Base-by-base conservation (phyloP, 2,113 vertebrate species). In the Carassius gibelio region DNA sequence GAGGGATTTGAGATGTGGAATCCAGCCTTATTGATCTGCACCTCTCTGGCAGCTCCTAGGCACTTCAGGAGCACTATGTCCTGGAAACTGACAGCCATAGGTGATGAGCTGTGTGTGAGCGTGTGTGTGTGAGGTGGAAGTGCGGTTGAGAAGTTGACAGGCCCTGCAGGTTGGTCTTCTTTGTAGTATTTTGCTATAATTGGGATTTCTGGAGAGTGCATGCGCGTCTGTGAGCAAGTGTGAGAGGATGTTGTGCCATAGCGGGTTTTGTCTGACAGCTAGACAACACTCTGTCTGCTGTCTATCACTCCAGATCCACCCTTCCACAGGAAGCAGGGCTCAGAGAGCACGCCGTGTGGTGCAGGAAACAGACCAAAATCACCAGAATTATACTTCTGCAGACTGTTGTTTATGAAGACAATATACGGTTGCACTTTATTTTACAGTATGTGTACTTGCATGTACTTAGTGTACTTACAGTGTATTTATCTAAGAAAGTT, bases 221-320 rank as follows among this genome's bases (percentile, higher is more conserved):
- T 42, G 82, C 64, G 85, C 80, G 87, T 66, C 55, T 71, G 84
- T 17, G 81, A 52, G 79, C 45, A 36, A 71, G 88, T 45, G 84
- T 26, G 55, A 68, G 74, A 75, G 14, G 30, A 59, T 21, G 21
- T 75, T 50, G 84, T 88, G 87, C 42, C 48, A 55, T 68, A 7
- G 85, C 34, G 57, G 84, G 66, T 77, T 75, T 81, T 57, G 90
- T 90, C 85, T 91, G 90, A 90, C 90, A 89, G 86, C 87, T 62
- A 90, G 88, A 91, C 90, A 91, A 87, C 83, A 66, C 23, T 84
- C 87, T 87, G 88, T 89, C 83, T 85, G 86, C 87, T 91, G 87
- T 89, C 88, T 92, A 89, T 90, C 91, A 89, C 83, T 92, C 85
- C 59, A 85, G 80, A 90, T 57, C 87, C 74, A 82, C 78, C 75